Conservation (phyloP, 2,113 vertebrate genomes). For the Hippocampus abdominalis region DNA sequence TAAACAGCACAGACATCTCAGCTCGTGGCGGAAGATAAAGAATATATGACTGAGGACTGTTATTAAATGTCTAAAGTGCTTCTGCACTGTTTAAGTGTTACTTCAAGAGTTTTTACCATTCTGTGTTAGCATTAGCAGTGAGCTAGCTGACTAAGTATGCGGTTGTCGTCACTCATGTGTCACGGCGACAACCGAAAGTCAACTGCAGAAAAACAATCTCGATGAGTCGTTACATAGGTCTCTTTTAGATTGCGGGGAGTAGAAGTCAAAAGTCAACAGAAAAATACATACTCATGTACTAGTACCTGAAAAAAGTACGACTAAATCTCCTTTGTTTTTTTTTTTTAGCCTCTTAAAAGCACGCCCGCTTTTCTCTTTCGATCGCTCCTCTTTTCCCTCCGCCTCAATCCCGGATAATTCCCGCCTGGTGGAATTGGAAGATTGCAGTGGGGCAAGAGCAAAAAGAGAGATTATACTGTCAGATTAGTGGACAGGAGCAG, state of each 20-base stretch:
- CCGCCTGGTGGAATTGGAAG: slow-evolving; percentile 72
- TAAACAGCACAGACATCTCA: too few species aligned
- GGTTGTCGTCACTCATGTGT: too few species aligned
- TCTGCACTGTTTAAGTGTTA: too few species aligned
- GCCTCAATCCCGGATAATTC: slow-evolving; percentile 75
- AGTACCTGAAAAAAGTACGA: background rate
- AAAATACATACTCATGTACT: too few species aligned
- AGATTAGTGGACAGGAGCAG: slow-evolving; percentile 73
- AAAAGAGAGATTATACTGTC: slow-evolving; percentile 74
- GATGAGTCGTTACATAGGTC: background rate
- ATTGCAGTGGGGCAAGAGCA: slow-evolving; percentile 67
- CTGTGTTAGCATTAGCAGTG: too few species aligned
- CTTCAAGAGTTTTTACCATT: too few species aligned
- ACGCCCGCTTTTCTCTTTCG: slow-evolving; percentile 21
- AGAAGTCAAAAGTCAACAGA: background rate
- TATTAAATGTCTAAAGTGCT: too few species aligned
- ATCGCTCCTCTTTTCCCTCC: slow-evolving; percentile 50
- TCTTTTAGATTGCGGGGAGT: background rate
- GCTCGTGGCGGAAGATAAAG: too few species aligned
- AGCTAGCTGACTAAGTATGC: too few species aligned
- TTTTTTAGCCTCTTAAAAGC: slow-evolving; percentile 11
- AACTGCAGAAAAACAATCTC: too few species aligned
- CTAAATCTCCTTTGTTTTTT: background rate
- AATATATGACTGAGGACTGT: too few species aligned
- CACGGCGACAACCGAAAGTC: too few species aligned